These are phyloP conservation scores for Agonopterix arenella DNA, from an alignment of 2,888 invertebrate genomes.

Conservation along the genomic window DNA sequence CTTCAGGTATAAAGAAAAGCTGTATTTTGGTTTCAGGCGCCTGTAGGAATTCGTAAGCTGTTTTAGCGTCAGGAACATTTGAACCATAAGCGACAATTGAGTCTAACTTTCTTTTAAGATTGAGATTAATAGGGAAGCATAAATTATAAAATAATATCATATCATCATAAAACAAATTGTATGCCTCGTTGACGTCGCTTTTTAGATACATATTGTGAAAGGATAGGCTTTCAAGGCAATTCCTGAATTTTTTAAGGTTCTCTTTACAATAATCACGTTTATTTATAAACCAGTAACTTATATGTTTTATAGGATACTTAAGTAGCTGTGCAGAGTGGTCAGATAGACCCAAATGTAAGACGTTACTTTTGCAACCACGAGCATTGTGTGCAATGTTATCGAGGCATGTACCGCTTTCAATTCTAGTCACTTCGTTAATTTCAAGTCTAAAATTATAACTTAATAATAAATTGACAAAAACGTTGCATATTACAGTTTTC, in stretches of 20 bases:
- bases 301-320: constrained; percentile 2
- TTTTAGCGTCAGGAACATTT: too few relatives aligned
- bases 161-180: not conserved
- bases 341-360: constrained; percentile 1
- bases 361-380: not conserved
- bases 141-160: not conserved
- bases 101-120: too few relatives aligned
- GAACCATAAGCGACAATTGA: too few relatives aligned
- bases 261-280: constrained; percentile 1
- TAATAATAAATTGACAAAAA: constrained; percentile 6
- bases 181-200: not conserved
- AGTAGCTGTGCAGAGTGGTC: constrained; percentile 5
- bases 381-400: constrained; percentile 3
- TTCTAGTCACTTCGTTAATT: constrained; percentile 8
- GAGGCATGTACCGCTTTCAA: constrained; percentile 6
- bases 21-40: too few relatives aligned
- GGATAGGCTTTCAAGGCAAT: not conserved
- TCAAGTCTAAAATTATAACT: constrained; percentile 10
- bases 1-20: too few relatives aligned
- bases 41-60: too few relatives aligned
- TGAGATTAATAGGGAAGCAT: not conserved
- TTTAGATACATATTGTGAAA: constrained; percentile 1
- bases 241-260: not conserved
- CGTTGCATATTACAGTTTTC: not conserved
- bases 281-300: not conserved